Percentiles rank a stretch among this genome's conserved stretches.
phyloP scores from a whole-genome alignment of 1,140 invertebrate genomes.

The Danaus melanippus region DNA sequence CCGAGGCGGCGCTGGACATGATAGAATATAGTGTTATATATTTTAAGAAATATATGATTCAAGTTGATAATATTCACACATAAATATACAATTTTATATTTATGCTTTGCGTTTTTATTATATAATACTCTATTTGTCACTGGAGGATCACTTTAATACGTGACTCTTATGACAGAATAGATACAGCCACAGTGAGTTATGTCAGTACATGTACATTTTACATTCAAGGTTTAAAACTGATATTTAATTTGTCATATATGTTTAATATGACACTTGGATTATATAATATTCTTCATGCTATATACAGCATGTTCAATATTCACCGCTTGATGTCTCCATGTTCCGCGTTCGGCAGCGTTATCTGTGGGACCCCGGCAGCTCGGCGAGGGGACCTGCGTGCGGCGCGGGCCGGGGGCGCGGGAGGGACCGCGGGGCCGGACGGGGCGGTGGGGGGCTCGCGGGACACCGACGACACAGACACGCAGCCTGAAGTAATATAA shows the following conservation, averaged over 20 bases:
- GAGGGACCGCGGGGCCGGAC: slow-evolving; percentile 44
- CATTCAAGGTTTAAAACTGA: too few species aligned
- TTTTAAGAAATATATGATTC: too few species aligned
- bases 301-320: neutral
- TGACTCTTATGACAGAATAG: too few species aligned
- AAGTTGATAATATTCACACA: neutral
- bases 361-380: slow-evolving; percentile 9
- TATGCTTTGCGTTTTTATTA: neutral
- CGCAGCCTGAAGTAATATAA: slow-evolving; percentile 4
- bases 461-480: slow-evolving; percentile 20
- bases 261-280: too few species aligned
- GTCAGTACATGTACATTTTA: too few species aligned
- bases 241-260: too few species aligned
- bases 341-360: slow-evolving; percentile 17
- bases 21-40: neutral
- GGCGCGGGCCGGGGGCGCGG: slow-evolving; percentile 61
- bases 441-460: slow-evolving; percentile 63
- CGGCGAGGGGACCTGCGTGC: slow-evolving; percentile 52
- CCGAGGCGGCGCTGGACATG: slow-evolving; percentile 49
- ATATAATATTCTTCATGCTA: too few species aligned
- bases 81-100: neutral
- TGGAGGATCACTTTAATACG: too few species aligned
- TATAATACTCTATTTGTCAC: neutral
- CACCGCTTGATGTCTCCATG: slow-evolving; percentile 30
- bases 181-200: too few species aligned